phyloP scores from a whole-genome alignment of 2,113 vertebrate species.

The Megaceryle maxima region DNA sequence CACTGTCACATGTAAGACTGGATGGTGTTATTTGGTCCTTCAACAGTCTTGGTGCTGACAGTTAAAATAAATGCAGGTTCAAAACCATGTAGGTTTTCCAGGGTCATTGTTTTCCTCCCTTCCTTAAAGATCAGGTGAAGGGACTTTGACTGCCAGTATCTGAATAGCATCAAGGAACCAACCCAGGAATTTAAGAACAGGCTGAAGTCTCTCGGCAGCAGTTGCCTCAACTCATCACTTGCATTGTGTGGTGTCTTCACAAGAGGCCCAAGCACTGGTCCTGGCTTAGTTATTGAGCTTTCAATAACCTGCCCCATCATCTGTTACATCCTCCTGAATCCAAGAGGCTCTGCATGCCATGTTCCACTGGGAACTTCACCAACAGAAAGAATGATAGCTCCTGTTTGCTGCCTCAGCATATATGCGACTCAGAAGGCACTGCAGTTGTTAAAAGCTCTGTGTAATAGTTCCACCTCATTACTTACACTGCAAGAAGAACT shows the following conservation, averaged over 20 bases:
- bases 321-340: not conserved
- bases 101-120: not conserved
- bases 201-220: not conserved
- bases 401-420: not conserved
- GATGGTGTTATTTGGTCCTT: not conserved
- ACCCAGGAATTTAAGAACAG: not conserved
- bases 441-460: not conserved
- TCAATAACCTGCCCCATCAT: not conserved
- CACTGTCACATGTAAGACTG: not conserved
- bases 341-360: not conserved
- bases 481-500: not conserved
- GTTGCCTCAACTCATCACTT: not conserved
- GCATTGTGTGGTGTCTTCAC: not conserved
- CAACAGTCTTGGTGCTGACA: not conserved
- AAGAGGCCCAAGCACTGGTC: not conserved
- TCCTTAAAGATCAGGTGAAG: not conserved
- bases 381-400: not conserved
- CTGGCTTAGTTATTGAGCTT: not conserved
- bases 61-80: not conserved
- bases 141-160: not conserved
- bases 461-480: not conserved
- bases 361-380: not conserved
- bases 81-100: fast-evolving
- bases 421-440: not conserved
- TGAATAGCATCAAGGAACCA: not conserved